phyloP scores from a whole-genome alignment of 1,140 invertebrate species.

The Bombus sibiricus region DNA sequence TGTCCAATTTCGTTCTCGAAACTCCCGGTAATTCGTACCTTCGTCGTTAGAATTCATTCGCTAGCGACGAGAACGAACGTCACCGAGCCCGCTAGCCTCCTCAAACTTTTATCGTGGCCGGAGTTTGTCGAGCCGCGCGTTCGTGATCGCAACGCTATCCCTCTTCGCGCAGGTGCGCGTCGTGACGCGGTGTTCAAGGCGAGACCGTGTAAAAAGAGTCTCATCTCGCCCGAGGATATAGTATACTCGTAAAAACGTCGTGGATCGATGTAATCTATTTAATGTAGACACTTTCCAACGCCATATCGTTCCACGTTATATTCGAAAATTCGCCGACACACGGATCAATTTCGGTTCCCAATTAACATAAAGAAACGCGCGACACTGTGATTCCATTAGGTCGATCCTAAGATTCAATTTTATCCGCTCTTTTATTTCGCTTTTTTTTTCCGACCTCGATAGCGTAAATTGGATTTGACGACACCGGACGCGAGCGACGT shows the following conservation, averaged over 20 bases:
- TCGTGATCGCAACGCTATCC: not conserved
- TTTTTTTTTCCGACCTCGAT: slow-evolving; percentile 16
- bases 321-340: not conserved
- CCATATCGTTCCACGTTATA: not conserved
- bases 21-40: not conserved
- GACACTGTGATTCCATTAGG: not conserved
- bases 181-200: not conserved
- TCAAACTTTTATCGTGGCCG: not conserved
- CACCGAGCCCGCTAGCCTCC: not conserved
- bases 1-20: not conserved
- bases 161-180: not conserved
- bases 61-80: not conserved
- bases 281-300: not conserved
- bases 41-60: not conserved
- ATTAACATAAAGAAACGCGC: not conserved
- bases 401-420: slow-evolving; percentile 14
- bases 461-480: slow-evolving; percentile 19
- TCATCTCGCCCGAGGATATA: not conserved
- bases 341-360: not conserved
- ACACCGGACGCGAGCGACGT: not conserved
- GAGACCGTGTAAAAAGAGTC: not conserved
- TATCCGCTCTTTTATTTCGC: slow-evolving; percentile 27
- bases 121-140: slow-evolving; percentile 4
- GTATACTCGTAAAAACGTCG: not conserved
- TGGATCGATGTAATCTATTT: not conserved